phyloP scores from a whole-genome alignment of 2,797 vertebrate genomes.

The Tiaroga cobitis region DNA sequence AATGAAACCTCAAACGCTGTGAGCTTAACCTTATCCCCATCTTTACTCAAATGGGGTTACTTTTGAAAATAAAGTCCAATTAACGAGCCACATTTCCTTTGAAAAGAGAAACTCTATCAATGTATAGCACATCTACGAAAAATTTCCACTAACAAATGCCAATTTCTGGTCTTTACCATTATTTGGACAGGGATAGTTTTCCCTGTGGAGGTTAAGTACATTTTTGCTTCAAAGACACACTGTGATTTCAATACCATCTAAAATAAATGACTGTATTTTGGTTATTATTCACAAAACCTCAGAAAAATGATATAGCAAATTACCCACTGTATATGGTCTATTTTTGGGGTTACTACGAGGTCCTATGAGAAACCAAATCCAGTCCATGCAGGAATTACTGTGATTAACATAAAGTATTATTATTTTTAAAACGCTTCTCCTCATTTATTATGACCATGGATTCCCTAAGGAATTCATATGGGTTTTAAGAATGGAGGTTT shows the following conservation, averaged over 20 bases:
- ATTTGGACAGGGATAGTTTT: not conserved
- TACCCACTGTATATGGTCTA: not conserved
- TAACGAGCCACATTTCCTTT: conserved; percentile 61
- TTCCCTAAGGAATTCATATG: not conserved
- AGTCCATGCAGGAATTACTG: not conserved
- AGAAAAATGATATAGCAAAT: not conserved
- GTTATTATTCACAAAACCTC: not conserved
- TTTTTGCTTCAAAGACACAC: not conserved
- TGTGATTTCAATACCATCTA: not conserved
- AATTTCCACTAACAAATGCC: conserved; percentile 19
- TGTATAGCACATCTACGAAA: conserved; percentile 21
- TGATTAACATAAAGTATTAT: not conserved
- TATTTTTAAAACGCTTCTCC: not conserved
- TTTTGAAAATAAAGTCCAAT: conserved; percentile 66
- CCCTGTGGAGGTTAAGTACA: not conserved
- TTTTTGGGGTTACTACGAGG: not conserved
- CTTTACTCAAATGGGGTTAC: conserved; percentile 51
- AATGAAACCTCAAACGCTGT: conserved; percentile 69
- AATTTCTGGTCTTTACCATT: conserved; percentile 14
- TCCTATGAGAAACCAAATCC: conserved; percentile 12
- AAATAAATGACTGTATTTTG: not conserved
- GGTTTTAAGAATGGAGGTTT: not conserved
- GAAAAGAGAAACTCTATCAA: conserved; percentile 45
- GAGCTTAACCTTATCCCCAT: conserved; percentile 67
- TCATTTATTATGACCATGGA: conserved; percentile 8